Evolutionary conservation across 2,888 invertebrate species (phyloP).

Genomic region (Pheosia gnoma): DNA sequence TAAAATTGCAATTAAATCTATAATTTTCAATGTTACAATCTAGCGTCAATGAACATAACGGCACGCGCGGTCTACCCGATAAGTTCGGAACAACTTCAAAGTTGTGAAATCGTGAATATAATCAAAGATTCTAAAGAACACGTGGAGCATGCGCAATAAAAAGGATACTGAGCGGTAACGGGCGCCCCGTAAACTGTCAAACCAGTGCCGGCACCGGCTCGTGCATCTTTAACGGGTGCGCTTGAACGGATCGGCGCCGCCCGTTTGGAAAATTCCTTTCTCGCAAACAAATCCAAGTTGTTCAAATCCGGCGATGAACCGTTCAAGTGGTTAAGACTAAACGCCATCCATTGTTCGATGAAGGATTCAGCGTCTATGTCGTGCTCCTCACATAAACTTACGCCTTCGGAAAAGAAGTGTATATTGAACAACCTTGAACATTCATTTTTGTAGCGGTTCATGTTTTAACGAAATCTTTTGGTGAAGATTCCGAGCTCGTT

Average conservation of each 20-base stretch:
- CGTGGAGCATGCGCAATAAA: conserved; percentile 60
- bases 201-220: conserved; percentile 66
- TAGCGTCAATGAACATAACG: conserved; percentile 20
- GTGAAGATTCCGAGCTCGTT: conserved; percentile 20
- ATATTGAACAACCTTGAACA: conserved; percentile 78
- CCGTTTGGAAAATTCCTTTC: conserved; percentile 86
- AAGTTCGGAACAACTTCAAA: conserved; percentile 9
- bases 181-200: conserved; percentile 70
- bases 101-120: not conserved
- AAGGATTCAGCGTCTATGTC: conserved; percentile 87
- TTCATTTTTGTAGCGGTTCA: conserved; percentile 55
- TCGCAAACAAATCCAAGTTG: conserved; percentile 85
- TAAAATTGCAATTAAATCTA: conserved; percentile 25
- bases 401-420: conserved; percentile 75
- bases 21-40: conserved; percentile 16
- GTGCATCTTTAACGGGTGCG: conserved; percentile 62
- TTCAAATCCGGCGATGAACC: conserved; percentile 85
- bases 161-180: conserved; percentile 74
- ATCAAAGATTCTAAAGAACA: conserved; percentile 37
- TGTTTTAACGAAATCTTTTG: conserved; percentile 27
- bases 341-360: conserved; percentile 92
- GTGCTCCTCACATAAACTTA: conserved; percentile 86
- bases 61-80: conserved; percentile 8
- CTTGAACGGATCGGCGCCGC: conserved; percentile 57
- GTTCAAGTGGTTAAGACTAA: conserved; percentile 86